phyloP scores from a whole-genome alignment of 64 coral and sea anemone species.

The Hydrozoanthus tunicans region DNA sequence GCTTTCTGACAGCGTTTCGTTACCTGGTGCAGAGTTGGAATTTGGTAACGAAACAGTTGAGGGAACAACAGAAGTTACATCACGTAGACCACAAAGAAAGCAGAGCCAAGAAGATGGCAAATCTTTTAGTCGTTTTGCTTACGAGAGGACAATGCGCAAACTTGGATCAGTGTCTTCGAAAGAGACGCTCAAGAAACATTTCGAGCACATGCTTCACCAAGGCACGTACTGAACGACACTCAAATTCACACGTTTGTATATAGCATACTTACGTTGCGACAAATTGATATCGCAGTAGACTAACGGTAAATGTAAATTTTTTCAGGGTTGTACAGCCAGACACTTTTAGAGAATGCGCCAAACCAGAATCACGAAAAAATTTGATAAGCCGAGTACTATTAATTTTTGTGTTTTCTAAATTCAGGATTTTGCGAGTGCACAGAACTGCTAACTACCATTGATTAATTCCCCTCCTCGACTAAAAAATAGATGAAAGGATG shows the following conservation, averaged over 20 bases:
- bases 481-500: too few relatives aligned
- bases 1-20: constrained; percentile 40
- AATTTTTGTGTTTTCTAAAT: too few relatives aligned
- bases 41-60: constrained; percentile 25
- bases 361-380: too few relatives aligned
- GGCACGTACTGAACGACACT: neutral
- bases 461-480: neutral
- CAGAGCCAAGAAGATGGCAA: neutral
- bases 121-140: constrained; percentile 45
- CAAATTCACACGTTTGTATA: too few relatives aligned
- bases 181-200: constrained; percentile 45
- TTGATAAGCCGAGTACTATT: too few relatives aligned
- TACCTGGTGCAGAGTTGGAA: neutral
- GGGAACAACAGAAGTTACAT: neutral
- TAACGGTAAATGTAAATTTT: too few relatives aligned
- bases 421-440: too few relatives aligned
- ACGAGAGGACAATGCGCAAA: constrained; percentile 48
- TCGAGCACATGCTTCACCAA: constrained; percentile 47
- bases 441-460: neutral
- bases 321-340: too few relatives aligned
- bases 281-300: too few relatives aligned
- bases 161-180: constrained; percentile 43
- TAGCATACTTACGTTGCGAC: too few relatives aligned
- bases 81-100: constrained; percentile 11
- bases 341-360: too few relatives aligned